phyloP scores from a whole-genome alignment of 2,888 invertebrate genomes.

The Drosophila formosana region DNA sequence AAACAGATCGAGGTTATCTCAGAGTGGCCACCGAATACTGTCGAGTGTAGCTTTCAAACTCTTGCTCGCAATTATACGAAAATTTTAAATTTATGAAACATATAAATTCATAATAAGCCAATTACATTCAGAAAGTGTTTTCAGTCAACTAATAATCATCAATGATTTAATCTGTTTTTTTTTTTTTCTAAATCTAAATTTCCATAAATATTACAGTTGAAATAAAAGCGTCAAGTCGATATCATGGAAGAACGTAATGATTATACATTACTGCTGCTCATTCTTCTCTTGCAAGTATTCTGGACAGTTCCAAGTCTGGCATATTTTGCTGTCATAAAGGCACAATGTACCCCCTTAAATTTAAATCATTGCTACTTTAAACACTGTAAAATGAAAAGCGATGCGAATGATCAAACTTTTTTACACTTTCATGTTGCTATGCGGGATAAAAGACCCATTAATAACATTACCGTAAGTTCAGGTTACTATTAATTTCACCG shows the following conservation, averaged over 20 bases:
- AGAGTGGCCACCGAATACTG: too few relatives aligned
- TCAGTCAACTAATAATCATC: background rate
- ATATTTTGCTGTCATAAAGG: background rate
- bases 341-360: slow-evolving; percentile 41
- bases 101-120: background rate
- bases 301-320: background rate
- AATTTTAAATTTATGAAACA: background rate
- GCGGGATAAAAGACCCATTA: slow-evolving; percentile 28
- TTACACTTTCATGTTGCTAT: slow-evolving; percentile 31
- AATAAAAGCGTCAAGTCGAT: background rate
- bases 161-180: background rate
- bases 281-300: background rate
- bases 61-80: too few relatives aligned
- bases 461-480: slow-evolving; percentile 51
- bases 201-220: too few relatives aligned
- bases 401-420: background rate
- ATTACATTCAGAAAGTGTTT: background rate
- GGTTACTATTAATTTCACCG: background rate
- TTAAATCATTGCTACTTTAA: slow-evolving; percentile 26
- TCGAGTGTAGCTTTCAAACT: too few relatives aligned
- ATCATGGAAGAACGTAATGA: background rate
- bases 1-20: too few relatives aligned
- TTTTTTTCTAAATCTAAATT: too few relatives aligned
- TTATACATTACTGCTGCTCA: background rate
- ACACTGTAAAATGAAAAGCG: slow-evolving; percentile 34